Base-by-base conservation (phyloP, 2,888 invertebrate genomes). In the Athalia cordata region DNA sequence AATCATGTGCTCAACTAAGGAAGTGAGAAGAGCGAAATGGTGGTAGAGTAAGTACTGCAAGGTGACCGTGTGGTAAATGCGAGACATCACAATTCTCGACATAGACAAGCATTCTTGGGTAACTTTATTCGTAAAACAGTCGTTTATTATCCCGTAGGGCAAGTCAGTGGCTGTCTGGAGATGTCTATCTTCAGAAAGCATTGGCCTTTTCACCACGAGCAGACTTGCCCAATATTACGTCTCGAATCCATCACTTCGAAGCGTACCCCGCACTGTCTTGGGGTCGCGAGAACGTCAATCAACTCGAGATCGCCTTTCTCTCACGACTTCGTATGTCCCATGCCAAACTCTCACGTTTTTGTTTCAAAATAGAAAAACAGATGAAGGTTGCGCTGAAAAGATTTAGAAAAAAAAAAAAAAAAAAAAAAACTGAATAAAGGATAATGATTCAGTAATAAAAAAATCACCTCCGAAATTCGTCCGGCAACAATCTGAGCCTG, bases 121-220 rank as follows among this genome's bases (percentile, higher is more conserved):
- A 72, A 72, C 70, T 72, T 59, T 77, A 70, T 77, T 61, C 68
- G 77, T 52, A 68, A 77, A 68, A 70, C 52, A 77, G 77, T 77
- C 77, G 70, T 77, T 77, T 72, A 72, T 72, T 77, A 77, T 61
- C 50, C 77, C 50, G 68, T 62, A 6, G 61, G 70, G 61, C 61
- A 50, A 68, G 67, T 77, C 77, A 70, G 57, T 77, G 70, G 68
- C 70, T 72, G 77, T 77, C 77, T 77, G 61, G 70, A 70, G 77
- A 77, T 77, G 77, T 61, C 77, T 77, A 77, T 77, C 77, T 77
- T 9, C 7, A 50, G 62, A 62, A 77, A 72, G 70, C 70, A 72
- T 72, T 47, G 70, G 70, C 70, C 70, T 29, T 59, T 57, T 72
- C 70, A 72, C 70, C 70, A 9, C 8, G 45, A 13, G 45, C 59